Conservation (phyloP, 2,113 vertebrate species). For the Calypte anna region DNA sequence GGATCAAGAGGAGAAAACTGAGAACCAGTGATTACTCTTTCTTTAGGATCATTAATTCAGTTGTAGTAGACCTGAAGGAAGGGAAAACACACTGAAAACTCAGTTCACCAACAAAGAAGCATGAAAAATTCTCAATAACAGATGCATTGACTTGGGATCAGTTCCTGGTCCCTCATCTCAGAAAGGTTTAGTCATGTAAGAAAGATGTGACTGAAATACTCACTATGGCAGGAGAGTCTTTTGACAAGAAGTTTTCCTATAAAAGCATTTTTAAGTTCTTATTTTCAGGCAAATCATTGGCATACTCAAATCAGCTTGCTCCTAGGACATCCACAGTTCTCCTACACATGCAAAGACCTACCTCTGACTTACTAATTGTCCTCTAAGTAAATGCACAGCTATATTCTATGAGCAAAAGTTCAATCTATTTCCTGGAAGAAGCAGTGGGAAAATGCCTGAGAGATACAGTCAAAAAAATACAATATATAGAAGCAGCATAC, state of each 20-base stretch:
- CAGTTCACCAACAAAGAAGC: neutral
- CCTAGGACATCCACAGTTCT: neutral
- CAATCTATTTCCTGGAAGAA: neutral
- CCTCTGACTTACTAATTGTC: neutral
- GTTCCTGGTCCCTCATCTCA: neutral
- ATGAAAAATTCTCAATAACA: neutral
- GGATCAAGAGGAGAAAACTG: neutral
- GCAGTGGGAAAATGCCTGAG: neutral
- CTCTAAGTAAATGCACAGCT: neutral
- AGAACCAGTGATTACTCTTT: neutral
- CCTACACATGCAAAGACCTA: neutral
- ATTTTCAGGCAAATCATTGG: neutral
- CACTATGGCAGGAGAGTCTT: neutral
- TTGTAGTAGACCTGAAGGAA: neutral
- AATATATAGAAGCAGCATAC: neutral
- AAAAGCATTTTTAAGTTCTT: neutral
- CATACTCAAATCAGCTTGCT: neutral
- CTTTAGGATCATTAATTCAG: neutral
- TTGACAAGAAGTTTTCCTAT: neutral
- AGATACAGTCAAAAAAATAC: neutral
- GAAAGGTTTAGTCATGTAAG: neutral
- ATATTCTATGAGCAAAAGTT: neutral
- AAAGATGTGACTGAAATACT: neutral
- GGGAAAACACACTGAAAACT: neutral
- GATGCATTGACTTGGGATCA: neutral